Evolutionary conservation across 1,140 invertebrate genomes (phyloP), one percentile per base, ranked within the genome.

Genomic region (Subanguina moxae): DNA sequence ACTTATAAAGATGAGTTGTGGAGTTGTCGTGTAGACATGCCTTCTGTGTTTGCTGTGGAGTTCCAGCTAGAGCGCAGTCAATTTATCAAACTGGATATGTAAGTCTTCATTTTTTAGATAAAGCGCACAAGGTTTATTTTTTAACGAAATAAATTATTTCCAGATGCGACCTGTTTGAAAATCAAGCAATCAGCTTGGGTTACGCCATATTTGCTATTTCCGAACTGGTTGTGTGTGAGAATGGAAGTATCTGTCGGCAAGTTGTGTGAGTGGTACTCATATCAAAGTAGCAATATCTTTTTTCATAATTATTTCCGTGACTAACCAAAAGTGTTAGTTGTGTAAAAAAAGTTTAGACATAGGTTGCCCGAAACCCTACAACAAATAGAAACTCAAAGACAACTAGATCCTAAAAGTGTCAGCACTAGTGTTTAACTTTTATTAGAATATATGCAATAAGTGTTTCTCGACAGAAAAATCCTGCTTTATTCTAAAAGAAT

Each of bases 21-120:
- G 56, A 46, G 46, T 46, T 64, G 28, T 28, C 32, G 56, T 23
- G 52, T 68, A 1, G 69, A 72, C 30, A 59, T 78, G 48, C 52
- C 67, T 11, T 65, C 67, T 58, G 71, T 80, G 30, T 69, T 78
- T 61, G 68, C 77, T 13, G 67, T 80, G 43, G 77, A 78, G 64
- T 78, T 78, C 65, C 69, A 80, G 59, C 75, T 78, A 25, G 77
- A 78, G 59, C 28, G 70, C 28, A 56, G 70, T 52, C 76, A 78
- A 65, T 77, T 61, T 28, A 81, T 78, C 43, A 80, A 78, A 62
- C 46, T 78, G 17, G 76, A 78, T 19, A 68, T 78, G 76, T 78
- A 69, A 70, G 70, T 23, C 27, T 23, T 8, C 13, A 9, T 17
- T 21, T 70, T 11, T 43, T 69, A 28, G 38, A 57, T 45, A 56